These are phyloP conservation scores for Phyllostomus discolor DNA, from an alignment of 2,113 vertebrate species.

Conservation along the genomic window DNA sequence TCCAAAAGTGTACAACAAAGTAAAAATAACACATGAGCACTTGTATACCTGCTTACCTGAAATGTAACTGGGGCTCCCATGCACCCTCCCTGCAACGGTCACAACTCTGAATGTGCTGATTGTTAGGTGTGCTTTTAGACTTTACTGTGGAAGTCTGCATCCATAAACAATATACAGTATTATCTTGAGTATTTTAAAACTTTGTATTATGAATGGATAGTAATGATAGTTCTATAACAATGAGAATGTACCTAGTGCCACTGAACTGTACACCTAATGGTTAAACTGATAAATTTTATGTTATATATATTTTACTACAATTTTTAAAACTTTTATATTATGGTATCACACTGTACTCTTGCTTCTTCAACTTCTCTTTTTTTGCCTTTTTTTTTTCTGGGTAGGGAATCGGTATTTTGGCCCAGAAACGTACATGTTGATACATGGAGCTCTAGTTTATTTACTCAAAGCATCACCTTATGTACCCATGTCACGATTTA, in stretches of 20 bases:
- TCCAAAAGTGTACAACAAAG: conserved; percentile 1
- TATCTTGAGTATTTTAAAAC: conserved; percentile 18
- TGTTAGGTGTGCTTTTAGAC: background rate
- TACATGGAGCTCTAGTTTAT: background rate
- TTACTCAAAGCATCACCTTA: background rate
- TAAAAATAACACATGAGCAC: background rate
- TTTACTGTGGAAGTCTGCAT: background rate
- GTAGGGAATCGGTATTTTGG: background rate
- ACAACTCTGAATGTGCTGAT: background rate
- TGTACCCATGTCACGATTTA: background rate
- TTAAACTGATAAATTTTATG: background rate
- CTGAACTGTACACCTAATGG: background rate
- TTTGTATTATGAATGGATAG: background rate
- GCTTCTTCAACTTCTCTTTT: background rate
- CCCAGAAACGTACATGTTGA: background rate
- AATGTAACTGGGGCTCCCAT: background rate
- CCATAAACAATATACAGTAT: background rate
- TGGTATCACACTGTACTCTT: background rate
- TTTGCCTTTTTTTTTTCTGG: background rate
- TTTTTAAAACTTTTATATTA: background rate
- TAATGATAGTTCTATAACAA: background rate
- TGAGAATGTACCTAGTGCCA: background rate
- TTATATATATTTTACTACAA: background rate
- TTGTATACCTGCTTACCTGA: background rate
- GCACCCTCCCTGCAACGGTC: background rate